Percentiles rank a stretch among this genome's conserved stretches.
phyloP scores from a whole-genome alignment of 1,140 invertebrate genomes.

The Trichonephila inaurata region DNA sequence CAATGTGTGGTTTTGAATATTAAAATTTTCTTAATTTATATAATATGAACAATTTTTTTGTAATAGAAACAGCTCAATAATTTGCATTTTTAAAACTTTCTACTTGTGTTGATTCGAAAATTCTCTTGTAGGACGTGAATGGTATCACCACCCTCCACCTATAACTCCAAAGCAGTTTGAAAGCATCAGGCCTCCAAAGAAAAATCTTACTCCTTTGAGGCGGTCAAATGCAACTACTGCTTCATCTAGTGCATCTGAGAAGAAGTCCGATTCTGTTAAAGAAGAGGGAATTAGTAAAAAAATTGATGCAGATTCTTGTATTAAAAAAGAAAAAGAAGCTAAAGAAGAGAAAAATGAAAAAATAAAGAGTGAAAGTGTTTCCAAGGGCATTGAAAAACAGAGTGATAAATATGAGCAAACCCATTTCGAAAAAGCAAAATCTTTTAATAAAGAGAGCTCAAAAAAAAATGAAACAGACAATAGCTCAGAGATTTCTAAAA shows the following conservation, averaged over 20 bases:
- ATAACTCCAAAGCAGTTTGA: slow-evolving; percentile 81
- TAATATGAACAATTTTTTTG: no score
- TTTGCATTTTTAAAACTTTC: no score
- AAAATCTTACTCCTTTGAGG: slow-evolving; percentile 81
- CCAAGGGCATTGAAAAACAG: slow-evolving; percentile 63
- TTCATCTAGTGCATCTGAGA: slow-evolving; percentile 79
- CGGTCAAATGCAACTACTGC: slow-evolving; percentile 80
- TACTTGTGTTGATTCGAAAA: background rate
- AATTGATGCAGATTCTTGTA: slow-evolving; percentile 57
- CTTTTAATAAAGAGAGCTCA: slow-evolving; percentile 50
- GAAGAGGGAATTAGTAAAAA: slow-evolving; percentile 75
- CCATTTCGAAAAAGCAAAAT: slow-evolving; percentile 68
- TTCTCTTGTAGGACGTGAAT: slow-evolving; percentile 59
- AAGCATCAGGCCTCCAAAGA: slow-evolving; percentile 79
- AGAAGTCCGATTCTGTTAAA: slow-evolving; percentile 80
- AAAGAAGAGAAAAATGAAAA: slow-evolving; percentile 76
- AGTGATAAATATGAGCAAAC: slow-evolving; percentile 59
- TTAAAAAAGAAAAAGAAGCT: slow-evolving; percentile 77
- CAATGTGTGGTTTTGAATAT: no score
- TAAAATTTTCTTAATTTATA: no score
- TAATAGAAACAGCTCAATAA: no score
- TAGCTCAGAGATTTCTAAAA: slow-evolving; percentile 40
- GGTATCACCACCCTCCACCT: slow-evolving; percentile 79
- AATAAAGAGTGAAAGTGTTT: slow-evolving; percentile 62
- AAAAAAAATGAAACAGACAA: slow-evolving; percentile 66